These are phyloP conservation scores for Gouania willdenowi DNA, from an alignment of 2,797 vertebrate genomes.

Conservation along the genomic window DNA sequence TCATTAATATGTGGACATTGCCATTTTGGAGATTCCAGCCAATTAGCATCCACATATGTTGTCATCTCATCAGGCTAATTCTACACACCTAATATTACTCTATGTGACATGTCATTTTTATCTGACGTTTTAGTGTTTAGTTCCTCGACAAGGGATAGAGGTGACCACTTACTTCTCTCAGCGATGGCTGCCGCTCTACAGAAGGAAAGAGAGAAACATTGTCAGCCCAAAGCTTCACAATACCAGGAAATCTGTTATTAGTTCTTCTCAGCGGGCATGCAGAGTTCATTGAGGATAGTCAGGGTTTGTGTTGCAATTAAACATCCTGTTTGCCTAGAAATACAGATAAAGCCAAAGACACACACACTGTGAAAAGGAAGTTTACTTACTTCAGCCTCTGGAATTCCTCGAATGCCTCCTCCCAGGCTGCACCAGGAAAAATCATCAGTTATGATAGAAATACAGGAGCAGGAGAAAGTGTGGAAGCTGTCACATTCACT, in stretches of 20 bases:
- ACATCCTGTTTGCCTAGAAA: conserved; percentile 30
- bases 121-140: no score
- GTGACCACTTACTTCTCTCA: conserved; percentile 92
- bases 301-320: conserved; percentile 42
- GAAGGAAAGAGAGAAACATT: conserved; percentile 58
- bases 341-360: conserved; percentile 13
- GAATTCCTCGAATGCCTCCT: conserved; percentile 95
- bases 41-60: no score
- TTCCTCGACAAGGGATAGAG: conserved; percentile 27
- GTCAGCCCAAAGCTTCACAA: conserved; percentile 33
- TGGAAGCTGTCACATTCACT: conserved; percentile 25
- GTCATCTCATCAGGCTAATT: no score
- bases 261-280: conserved; percentile 2
- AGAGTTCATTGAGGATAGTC: conserved; percentile 9
- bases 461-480: background rate
- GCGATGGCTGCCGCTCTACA: conserved; percentile 92
- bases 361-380: conserved; percentile 12
- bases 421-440: conserved; percentile 79
- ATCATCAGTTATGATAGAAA: background rate
- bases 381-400: conserved; percentile 95
- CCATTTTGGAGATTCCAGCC: no score
- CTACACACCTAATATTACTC: no score
- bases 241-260: conserved; percentile 51
- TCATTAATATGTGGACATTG: no score
- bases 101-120: no score